Base-by-base conservation (phyloP, 2,888 invertebrate genomes). In the Masnerella sp. region DNA sequence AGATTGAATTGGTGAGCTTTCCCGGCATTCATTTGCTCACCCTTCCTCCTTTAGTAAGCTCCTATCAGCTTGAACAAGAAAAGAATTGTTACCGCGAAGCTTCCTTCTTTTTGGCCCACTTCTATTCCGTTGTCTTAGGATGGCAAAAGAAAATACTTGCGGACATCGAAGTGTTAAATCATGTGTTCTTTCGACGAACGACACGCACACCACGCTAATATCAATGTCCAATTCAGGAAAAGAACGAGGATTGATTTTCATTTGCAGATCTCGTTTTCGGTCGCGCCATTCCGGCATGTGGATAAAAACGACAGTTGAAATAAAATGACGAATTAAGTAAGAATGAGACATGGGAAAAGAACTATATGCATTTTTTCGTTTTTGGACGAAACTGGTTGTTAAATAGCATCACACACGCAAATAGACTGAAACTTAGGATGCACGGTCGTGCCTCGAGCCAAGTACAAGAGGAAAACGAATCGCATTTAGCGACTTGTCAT, bases 371-470 rank as follows among this genome's bases (percentile, higher is more conserved):
- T 18, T 47, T 59, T 20, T 69, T 69, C 20, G 34, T 59, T 52
- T 8, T 47, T 22, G 30, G n/a, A 30, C 28, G 36, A 69, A 30
- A 52, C 38, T 59, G 59, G 59, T 43, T 69, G 45, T 64, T 64
- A 36, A 38, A 45, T 54, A 54, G 69, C 30, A 61, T 42, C 61
- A 38, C 34, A 67, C 43, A 67, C 49, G 69, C 69, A 54, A 54
- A 69, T 69, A 69, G 69, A 69, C 69, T 69, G 69, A 69, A 61
- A 58, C n/a, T 61, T 69, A 69, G 61, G 38, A 43, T 54, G 61
- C 69, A 69, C 61, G 61, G 61, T 47, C 54, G 69, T 69, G 69
- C 69, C 61, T 69, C 69, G 47, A 69, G 61, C 61, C 61, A 54
- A 45, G 69, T 69, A 54, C 47, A 54, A 54, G 61, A 69, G 69